Base-by-base conservation (phyloP, 2,888 invertebrate genomes). In the Fabriciana adippe region DNA sequence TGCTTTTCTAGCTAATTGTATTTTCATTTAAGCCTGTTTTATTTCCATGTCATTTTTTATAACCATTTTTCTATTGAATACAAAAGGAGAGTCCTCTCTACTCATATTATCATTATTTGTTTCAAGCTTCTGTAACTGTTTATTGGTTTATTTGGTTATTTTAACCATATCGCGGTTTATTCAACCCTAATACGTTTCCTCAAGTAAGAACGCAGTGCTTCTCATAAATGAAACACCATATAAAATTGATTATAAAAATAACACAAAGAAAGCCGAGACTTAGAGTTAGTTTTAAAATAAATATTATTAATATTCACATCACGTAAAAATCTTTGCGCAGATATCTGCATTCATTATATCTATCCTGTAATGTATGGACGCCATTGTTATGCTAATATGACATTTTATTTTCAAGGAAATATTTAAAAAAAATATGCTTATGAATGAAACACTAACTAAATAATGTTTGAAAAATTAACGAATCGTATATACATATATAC, bases 331-430 rank as follows among this genome's bases (percentile, higher is more conserved):
- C 64, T 60, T 50, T 56, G 68, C 64, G 61, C 60, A 68, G 60
- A 68, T 68, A 68, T 64, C 64, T 68, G 64, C 64, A 68, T 68
- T 64, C 61, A 68, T 68, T 61, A 60, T 55, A 56, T 50, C 55
- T 64, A 50, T 68, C 64, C 55, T 64, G 64, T 68, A 55, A 62
- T 57, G 68, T 68, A 59, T 35, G 57, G 48, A 55, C 16, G 60
- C 59, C 55, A 63, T 70, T 68, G 68, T 66, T 71, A 68, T 71
- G 71, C 60, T 64, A 68, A 68, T 66, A 59, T 14, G 53, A 55
- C 64, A 63, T 55, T 63, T 26, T 15, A 63, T 56, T 60, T 69
- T 69, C 65, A 56, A 62, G 65, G 50, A 56, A 62, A 59, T 26
- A 51, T 50, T 56, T 47, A 47, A 59, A 64, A 18, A 62, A 55